A percentile compares a stretch with the other conserved stretches of the same genome.
Conservation (phyloP, 2,888 invertebrate species). For the Hyles lineata region DNA sequence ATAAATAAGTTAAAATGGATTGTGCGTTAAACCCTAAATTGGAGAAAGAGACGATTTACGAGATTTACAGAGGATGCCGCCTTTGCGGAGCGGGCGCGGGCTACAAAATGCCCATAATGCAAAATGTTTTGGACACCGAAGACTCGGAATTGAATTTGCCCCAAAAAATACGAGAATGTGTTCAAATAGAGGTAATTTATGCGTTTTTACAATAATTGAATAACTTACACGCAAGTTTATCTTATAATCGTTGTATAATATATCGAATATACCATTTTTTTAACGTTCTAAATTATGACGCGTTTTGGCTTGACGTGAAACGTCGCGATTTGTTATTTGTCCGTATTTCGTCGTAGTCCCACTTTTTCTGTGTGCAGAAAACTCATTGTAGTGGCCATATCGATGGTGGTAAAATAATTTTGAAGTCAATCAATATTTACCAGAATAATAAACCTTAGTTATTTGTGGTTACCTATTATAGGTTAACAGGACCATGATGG, state of each 20-base stretch:
- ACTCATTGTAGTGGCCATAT: too few relatives aligned
- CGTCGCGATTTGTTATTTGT: too few relatives aligned
- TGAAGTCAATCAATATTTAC: too few relatives aligned
- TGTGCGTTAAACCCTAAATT: constrained; percentile 31
- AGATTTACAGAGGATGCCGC: constrained; percentile 78
- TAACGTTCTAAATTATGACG: not conserved
- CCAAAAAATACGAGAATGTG: constrained; percentile 76
- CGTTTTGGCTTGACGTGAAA: too few relatives aligned
- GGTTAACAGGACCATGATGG: too few relatives aligned
- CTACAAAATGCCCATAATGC: constrained; percentile 82
- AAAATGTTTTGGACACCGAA: constrained; percentile 65
- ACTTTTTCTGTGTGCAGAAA: too few relatives aligned
- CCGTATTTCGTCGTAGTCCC: too few relatives aligned
- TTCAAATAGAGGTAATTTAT: constrained; percentile 75
- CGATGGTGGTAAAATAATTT: too few relatives aligned
- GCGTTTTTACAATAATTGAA: not conserved
- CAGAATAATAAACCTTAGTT: too few relatives aligned
- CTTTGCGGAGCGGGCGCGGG: constrained; percentile 79
- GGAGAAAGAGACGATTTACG: constrained; percentile 72
- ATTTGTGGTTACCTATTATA: too few relatives aligned
- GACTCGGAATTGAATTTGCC: constrained; percentile 64
- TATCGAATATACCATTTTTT: not conserved
- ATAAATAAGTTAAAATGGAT: constrained; percentile 22
- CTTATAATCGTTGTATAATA: not conserved
- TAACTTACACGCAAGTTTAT: too few relatives aligned